Evolutionary conservation across 92 coral and sea anemone species (phyloP).

Genomic region (Zoanthus solanderi): DNA sequence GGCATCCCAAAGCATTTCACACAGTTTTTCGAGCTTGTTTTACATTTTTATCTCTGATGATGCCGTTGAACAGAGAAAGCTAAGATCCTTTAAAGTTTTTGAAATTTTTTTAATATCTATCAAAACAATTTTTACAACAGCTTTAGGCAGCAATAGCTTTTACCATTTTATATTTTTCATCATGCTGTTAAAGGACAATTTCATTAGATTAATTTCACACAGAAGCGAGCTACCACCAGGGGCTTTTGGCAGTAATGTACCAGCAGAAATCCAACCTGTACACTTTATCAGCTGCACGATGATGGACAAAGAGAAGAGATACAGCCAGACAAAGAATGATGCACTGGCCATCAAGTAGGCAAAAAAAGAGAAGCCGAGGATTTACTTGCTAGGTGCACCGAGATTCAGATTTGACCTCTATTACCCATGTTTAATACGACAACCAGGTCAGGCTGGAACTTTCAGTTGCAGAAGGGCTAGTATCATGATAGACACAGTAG

Average conservation of each 20-base stretch:
- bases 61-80: too few species aligned
- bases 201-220: not conserved
- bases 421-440: slow-evolving; percentile 54
- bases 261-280: too few species aligned
- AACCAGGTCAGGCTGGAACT: slow-evolving; percentile 54
- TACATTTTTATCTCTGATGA: too few species aligned
- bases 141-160: too few species aligned
- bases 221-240: slow-evolving; percentile 53
- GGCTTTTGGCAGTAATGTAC: slow-evolving; percentile 45
- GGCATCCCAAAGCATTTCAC: not conserved
- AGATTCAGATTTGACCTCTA: slow-evolving; percentile 53
- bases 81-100: too few species aligned
- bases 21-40: too few species aligned
- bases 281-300: too few species aligned
- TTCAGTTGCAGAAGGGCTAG: slow-evolving; percentile 48
- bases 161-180: too few species aligned
- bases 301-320: too few species aligned
- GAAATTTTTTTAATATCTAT: too few species aligned
- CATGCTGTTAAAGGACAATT: too few species aligned
- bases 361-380: slow-evolving; percentile 41
- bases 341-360: slow-evolving; percentile 65
- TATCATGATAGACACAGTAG: not conserved
- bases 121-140: too few species aligned
- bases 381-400: slow-evolving; percentile 65
- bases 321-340: slow-evolving; percentile 31